These are phyloP conservation scores for Poeciliopsis turneri DNA, from an alignment of 2,797 vertebrate genomes.

Conservation along the genomic window DNA sequence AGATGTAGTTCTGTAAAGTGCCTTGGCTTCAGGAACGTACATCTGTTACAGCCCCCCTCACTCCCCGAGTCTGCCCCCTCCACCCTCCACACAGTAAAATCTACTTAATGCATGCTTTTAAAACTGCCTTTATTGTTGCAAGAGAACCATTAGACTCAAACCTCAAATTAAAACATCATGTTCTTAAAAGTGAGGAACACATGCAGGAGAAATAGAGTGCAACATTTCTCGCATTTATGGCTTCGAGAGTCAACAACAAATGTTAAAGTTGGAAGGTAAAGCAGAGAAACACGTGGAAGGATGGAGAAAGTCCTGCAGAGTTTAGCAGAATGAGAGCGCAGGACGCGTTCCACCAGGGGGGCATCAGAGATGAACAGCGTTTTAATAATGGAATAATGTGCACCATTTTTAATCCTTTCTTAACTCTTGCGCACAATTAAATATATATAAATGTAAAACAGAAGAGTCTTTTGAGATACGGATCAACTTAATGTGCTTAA, in stretches of 20 bases:
- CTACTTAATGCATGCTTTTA: constrained; percentile 10
- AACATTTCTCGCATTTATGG: neutral
- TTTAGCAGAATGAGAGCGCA: neutral
- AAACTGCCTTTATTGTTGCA: neutral
- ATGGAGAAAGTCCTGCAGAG: neutral
- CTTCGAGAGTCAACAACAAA: neutral
- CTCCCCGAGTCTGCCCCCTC: neutral
- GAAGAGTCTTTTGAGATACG: no score
- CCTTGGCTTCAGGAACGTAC: neutral
- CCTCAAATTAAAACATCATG: neutral
- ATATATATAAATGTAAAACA: no score
- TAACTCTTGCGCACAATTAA: neutral
- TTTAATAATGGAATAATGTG: neutral
- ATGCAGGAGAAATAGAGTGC: neutral
- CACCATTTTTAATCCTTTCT: neutral
- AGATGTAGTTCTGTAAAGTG: neutral
- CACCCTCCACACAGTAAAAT: neutral
- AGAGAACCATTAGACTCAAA: constrained; percentile 5
- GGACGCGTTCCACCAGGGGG: neutral
- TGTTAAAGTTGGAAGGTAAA: neutral
- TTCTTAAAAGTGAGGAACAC: neutral
- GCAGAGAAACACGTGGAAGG: neutral
- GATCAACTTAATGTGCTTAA: no score
- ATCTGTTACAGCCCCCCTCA: neutral
- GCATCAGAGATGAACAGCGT: neutral